A percentile compares a stretch with the other conserved stretches of the same genome.
Evolutionary conservation across 1,140 invertebrate genomes (phyloP).

Genomic region (Gyrodactylus bullatarudis): DNA sequence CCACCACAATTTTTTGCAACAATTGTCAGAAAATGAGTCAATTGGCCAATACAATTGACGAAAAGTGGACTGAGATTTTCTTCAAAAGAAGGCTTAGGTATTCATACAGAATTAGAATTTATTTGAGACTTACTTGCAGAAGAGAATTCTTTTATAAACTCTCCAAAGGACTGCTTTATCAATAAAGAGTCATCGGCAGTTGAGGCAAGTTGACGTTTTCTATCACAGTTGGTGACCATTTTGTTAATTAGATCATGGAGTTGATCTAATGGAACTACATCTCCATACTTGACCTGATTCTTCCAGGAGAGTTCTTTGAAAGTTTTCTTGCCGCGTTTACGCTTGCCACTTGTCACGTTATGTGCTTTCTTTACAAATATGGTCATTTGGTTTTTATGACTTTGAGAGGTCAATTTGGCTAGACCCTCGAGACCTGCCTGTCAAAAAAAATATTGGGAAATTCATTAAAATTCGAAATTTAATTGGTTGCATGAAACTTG

Average conservation of each 20-base stretch:
- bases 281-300: neutral
- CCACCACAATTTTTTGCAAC: no score
- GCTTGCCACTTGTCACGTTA: neutral
- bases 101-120: no score
- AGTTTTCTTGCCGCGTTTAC: neutral
- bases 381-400: neutral
- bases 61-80: neutral
- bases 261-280: neutral
- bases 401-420: neutral
- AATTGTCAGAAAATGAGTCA: neutral
- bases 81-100: neutral
- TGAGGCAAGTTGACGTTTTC: neutral
- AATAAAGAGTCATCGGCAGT: no score
- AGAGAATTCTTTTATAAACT: neutral
- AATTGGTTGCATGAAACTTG: neutral
- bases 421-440: neutral
- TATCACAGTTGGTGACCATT: neutral
- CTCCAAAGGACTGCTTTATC: neutral
- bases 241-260: neutral
- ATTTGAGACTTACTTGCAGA: neutral
- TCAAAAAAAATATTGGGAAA: no score
- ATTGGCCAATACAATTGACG: neutral
- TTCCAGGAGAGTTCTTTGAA: neutral
- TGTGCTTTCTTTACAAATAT: neutral
- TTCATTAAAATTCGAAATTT: no score